A percentile compares a stretch with the other conserved stretches of the same genome.
Conservation (phyloP, 2,888 invertebrate genomes). For the Drosophila colorata region DNA sequence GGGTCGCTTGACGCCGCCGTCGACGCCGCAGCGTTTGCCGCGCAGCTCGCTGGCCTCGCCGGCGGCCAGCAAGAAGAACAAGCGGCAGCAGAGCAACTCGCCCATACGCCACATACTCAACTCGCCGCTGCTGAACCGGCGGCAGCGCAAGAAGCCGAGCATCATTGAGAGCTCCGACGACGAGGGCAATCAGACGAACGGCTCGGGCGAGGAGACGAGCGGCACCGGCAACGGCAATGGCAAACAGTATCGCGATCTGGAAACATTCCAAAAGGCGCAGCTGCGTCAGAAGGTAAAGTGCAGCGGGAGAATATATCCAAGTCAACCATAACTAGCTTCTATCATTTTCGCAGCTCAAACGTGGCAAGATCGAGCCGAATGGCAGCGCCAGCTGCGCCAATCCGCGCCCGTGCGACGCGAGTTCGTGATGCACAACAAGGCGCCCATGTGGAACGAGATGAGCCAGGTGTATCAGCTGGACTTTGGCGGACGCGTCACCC, state of each 20-base stretch:
- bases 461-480: conserved; percentile 99
- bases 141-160: conserved; percentile 90
- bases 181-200: conserved; percentile 87
- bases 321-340: not conserved
- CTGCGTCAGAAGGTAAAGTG: conserved; percentile 92
- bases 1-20: conserved; percentile 86
- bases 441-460: conserved; percentile 99
- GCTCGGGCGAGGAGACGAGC: conserved; percentile 86
- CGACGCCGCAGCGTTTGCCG: conserved; percentile 88
- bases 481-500: conserved; percentile 99
- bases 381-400: conserved; percentile 83
- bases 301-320: not conserved
- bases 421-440: conserved; percentile 98
- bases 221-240: conserved; percentile 85
- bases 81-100: conserved; percentile 92
- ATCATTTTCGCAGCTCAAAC: conserved; percentile 88
- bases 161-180: conserved; percentile 93
- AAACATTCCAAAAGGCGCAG: conserved; percentile 96
- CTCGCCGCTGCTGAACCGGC: conserved; percentile 92
- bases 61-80: conserved; percentile 90
- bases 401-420: conserved; percentile 88
- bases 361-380: conserved; percentile 88
- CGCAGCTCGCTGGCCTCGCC: conserved; percentile 92
- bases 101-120: conserved; percentile 93
- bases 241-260: conserved; percentile 93